Conservation (phyloP, 2,888 invertebrate species). For the Calameuta idolon region DNA sequence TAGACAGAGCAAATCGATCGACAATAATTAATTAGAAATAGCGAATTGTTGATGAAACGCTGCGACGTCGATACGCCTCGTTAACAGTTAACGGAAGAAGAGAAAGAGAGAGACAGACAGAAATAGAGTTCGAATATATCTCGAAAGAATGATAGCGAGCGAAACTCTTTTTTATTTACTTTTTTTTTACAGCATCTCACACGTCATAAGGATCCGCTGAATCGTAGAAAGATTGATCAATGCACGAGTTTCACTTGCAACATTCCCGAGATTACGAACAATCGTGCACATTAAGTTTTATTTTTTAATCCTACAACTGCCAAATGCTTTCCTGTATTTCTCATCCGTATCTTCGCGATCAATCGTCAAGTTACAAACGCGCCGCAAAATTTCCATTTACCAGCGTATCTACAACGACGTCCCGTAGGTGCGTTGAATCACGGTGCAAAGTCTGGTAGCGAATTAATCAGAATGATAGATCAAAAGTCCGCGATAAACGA, state of each 20-base stretch:
- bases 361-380: background rate
- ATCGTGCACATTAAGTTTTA: background rate
- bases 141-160: background rate
- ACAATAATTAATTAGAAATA: background rate
- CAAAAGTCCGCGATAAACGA: background rate
- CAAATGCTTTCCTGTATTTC: background rate
- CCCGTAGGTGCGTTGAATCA: background rate
- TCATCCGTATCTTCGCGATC: background rate
- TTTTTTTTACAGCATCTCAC: background rate
- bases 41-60: background rate
- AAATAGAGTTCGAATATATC: background rate
- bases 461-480: background rate
- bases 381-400: background rate
- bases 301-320: background rate
- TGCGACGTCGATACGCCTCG: background rate
- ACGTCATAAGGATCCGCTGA: background rate
- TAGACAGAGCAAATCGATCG: background rate
- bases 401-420: background rate
- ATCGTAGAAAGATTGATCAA: background rate
- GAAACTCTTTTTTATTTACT: background rate
- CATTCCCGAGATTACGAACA: background rate
- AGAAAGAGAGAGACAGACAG: background rate
- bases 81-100: background rate
- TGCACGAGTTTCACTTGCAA: background rate
- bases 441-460: background rate